Conservation (phyloP, 30 jellyfish, hydroid and myxozoan genomes). For the Catostylus mosaicus region DNA sequence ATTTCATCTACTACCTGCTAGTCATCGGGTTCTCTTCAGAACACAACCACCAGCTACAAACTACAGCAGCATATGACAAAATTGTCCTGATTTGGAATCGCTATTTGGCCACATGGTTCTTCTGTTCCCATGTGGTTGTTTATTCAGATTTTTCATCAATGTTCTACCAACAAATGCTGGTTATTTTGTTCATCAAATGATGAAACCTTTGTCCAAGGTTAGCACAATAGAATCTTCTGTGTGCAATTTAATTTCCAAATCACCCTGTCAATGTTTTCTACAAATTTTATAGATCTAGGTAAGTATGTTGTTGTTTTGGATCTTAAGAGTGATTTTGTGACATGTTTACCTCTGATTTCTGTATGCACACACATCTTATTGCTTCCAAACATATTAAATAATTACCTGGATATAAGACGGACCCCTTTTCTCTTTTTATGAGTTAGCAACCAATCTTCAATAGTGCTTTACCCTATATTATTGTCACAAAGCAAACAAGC, state of each 20-base stretch:
- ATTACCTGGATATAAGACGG: too few species aligned
- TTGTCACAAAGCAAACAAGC: too few species aligned
- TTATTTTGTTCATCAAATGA: slow-evolving; percentile 40
- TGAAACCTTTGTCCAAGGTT: slow-evolving; percentile 38
- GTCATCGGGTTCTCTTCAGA: slow-evolving; percentile 60
- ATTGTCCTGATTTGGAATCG: slow-evolving; percentile 67
- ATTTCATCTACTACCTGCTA: slow-evolving; percentile 59
- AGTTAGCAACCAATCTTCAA: too few species aligned
- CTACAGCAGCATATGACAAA: slow-evolving; percentile 54
- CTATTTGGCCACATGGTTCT: slow-evolving; percentile 42
- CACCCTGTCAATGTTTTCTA: slow-evolving; percentile 16
- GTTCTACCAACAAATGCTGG: slow-evolving; percentile 60
- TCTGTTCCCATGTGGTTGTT: slow-evolving; percentile 60
- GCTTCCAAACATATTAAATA: too few species aligned
- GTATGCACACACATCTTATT: too few species aligned
- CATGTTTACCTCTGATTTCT: too few species aligned
- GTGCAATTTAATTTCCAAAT: slow-evolving; percentile 28
- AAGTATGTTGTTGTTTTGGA: slow-evolving; percentile 3
- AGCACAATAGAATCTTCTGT: slow-evolving; percentile 55
- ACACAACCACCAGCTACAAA: slow-evolving; percentile 40
- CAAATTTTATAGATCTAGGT: background rate
- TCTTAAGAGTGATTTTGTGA: background rate
- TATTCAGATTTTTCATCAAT: slow-evolving; percentile 54
- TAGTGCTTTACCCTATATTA: too few species aligned
- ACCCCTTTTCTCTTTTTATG: too few species aligned